Evolutionary conservation across 2,797 vertebrate species (phyloP).

Genomic region (Notolabrus celidotus): DNA sequence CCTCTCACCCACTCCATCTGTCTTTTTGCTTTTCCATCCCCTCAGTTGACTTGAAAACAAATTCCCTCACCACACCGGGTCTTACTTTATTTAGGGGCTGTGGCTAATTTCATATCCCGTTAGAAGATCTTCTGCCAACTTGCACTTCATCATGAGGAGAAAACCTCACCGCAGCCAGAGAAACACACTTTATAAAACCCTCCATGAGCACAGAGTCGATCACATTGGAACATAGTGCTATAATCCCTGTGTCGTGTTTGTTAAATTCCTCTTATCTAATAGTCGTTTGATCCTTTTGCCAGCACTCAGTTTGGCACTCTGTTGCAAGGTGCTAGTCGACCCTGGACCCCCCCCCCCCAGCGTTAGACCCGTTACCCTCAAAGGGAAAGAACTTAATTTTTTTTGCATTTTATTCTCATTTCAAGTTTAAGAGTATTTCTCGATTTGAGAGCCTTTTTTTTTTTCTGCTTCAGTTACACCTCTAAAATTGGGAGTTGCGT

Average conservation of each 20-base stretch:
- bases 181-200: conserved; percentile 56
- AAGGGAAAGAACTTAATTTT: conserved; percentile 3
- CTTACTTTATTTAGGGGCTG: conserved; percentile 26
- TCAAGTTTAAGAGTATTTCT: neutral
- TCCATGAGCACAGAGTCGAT: conserved; percentile 59
- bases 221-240: conserved; percentile 55
- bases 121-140: conserved; percentile 46
- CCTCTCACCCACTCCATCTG: conserved; percentile 21
- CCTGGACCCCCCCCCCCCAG: conserved; percentile 12
- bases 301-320: conserved; percentile 28
- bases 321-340: conserved; percentile 1
- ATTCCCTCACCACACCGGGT: conserved; percentile 8
- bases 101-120: conserved; percentile 54
- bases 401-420: conserved; percentile 10
- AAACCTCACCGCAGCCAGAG: too few species aligned
- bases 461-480: conserved; percentile 24
- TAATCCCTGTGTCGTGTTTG: conserved; percentile 59
- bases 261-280: conserved; percentile 51
- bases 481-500: conserved; percentile 24
- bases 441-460: conserved; percentile 5
- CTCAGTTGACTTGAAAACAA: conserved; percentile 1
- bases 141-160: conserved; percentile 43
- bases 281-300: conserved; percentile 50
- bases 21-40: conserved; percentile 4
- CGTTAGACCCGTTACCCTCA: neutral